Percentiles rank a stretch among this genome's conserved stretches.
Conservation (phyloP, 1,140 invertebrate species). For the Drosophila navojoa region DNA sequence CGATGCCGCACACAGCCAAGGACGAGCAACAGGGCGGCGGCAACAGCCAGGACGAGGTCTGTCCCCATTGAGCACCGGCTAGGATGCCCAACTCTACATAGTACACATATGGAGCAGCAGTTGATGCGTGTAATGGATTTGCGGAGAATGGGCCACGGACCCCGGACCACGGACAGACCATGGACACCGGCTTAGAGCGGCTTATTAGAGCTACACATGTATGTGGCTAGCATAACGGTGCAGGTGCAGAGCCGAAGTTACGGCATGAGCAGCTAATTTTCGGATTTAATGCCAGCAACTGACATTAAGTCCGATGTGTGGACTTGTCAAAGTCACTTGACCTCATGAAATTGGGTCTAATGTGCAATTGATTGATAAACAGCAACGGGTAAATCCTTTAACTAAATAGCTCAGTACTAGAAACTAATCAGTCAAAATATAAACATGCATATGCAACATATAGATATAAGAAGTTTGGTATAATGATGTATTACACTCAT, state of each 20-base stretch:
- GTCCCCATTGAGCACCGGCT: slow-evolving; percentile 14
- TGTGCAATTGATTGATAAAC: slow-evolving; percentile 9
- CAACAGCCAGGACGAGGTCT: slow-evolving; percentile 10
- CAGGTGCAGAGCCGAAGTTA: slow-evolving; percentile 16
- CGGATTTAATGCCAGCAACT: slow-evolving; percentile 5
- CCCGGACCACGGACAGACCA: slow-evolving; percentile 2
- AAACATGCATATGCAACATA: too few species aligned
- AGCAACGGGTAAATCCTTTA: background rate
- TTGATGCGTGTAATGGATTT: slow-evolving; percentile 50
- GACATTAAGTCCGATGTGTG: slow-evolving; percentile 31
- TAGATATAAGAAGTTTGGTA: too few species aligned
- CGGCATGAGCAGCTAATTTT: slow-evolving; percentile 16
- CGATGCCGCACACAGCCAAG: slow-evolving; percentile 5
- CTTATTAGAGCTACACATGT: slow-evolving; percentile 53
- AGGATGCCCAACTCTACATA: slow-evolving; percentile 5
- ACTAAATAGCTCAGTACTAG: too few species aligned
- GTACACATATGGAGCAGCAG: slow-evolving; percentile 9
- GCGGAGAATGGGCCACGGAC: background rate
- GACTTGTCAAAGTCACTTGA: slow-evolving; percentile 36
- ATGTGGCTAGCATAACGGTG: slow-evolving; percentile 13
- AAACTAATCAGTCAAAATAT: background rate
- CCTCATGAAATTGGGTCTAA: slow-evolving; percentile 19
- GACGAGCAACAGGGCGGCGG: background rate
- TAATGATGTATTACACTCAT: too few species aligned
- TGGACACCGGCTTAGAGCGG: slow-evolving; percentile 59